Evolutionary conservation across 2,113 vertebrate genomes (phyloP).

Genomic region (Pitta sordida): DNA sequence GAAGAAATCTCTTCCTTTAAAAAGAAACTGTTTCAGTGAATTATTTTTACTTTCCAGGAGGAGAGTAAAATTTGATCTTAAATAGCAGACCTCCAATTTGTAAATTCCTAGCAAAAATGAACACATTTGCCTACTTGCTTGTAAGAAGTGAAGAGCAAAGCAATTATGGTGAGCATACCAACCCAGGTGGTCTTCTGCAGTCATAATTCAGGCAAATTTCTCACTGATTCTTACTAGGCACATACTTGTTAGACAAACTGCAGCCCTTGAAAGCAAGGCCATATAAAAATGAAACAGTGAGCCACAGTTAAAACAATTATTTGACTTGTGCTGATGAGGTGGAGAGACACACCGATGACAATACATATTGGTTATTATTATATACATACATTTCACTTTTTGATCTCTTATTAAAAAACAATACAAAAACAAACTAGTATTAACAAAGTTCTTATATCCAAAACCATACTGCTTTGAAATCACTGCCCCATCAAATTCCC

Average conservation of each 20-base stretch:
- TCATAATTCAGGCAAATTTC: background rate
- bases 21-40: background rate
- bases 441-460: background rate
- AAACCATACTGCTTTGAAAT: background rate
- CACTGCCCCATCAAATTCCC: background rate
- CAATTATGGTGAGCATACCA: background rate
- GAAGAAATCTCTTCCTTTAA: background rate
- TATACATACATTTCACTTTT: background rate
- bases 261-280: background rate
- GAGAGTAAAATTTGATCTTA: background rate
- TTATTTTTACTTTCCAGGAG: background rate
- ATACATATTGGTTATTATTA: background rate
- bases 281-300: background rate
- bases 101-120: background rate
- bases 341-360: background rate
- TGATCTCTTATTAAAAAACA: background rate
- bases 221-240: background rate
- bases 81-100: background rate
- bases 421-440: background rate
- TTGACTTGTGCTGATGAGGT: background rate
- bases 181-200: background rate
- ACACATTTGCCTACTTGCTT: background rate
- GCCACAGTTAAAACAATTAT: background rate
- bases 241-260: background rate
- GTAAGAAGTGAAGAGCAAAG: background rate